A percentile compares a stretch with the other conserved stretches of the same genome.
These are phyloP conservation scores for Pseudopipra pipra DNA, from an alignment of 2,113 vertebrate genomes.

Conservation along the genomic window DNA sequence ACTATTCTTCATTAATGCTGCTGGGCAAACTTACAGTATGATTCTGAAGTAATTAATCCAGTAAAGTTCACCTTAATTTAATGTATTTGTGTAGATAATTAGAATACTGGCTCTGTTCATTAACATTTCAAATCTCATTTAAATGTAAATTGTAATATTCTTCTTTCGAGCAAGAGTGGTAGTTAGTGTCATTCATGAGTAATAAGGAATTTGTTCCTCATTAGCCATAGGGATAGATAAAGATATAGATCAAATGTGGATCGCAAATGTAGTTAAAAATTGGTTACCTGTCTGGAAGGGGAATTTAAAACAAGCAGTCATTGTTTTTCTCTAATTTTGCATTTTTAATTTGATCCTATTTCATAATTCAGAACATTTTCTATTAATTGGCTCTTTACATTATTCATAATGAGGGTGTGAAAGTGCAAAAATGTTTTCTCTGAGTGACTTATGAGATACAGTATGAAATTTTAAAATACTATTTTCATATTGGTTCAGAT, in stretches of 20 bases:
- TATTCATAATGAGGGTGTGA: conserved; percentile 10
- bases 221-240: conserved; percentile 71
- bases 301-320: conserved; percentile 1
- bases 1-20: neutral
- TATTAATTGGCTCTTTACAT: conserved; percentile 21
- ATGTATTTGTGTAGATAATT: conserved; percentile 82
- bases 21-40: neutral
- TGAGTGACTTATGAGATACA: conserved; percentile 4
- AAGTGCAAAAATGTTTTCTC: conserved; percentile 30
- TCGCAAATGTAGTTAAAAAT: conserved; percentile 60
- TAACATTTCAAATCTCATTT: conserved; percentile 88
- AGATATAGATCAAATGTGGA: conserved; percentile 69
- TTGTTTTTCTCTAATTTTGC: conserved; percentile 43
- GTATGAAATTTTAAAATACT: neutral
- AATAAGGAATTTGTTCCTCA: conserved; percentile 80
- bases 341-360: conserved; percentile 36
- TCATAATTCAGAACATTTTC: conserved; percentile 35
- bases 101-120: conserved; percentile 78
- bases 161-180: conserved; percentile 75
- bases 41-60: conserved; percentile 65
- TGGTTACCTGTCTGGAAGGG: conserved; percentile 42
- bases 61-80: conserved; percentile 76
- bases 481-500: neutral
- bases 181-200: conserved; percentile 82
- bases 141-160: conserved; percentile 87